A percentile compares a stretch with the other conserved stretches of the same genome.
phyloP scores from a whole-genome alignment of 2,888 invertebrate species.

The Lasioglossum morio region DNA sequence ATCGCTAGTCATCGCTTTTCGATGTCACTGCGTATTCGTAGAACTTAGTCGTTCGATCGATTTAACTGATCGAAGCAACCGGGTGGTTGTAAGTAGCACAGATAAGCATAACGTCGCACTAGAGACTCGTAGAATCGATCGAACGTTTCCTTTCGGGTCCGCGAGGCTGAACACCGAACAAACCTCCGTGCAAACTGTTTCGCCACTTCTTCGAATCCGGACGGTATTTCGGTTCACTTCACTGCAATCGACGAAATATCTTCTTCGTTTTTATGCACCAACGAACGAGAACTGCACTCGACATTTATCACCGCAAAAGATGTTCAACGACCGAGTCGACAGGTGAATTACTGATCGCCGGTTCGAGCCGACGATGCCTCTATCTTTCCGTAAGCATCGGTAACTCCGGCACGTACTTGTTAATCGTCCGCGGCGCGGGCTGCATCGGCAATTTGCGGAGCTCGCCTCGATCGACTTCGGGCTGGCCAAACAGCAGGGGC shows the following conservation, averaged over 20 bases:
- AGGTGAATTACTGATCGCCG: background rate
- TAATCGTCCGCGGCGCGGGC: conserved; percentile 29
- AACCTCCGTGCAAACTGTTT: background rate
- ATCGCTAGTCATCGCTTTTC: conserved; percentile 68
- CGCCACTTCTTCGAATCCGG: background rate
- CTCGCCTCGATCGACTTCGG: background rate
- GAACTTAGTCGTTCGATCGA: conserved; percentile 24
- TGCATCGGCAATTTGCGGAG: conserved; percentile 16
- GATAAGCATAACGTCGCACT: conserved; percentile 45
- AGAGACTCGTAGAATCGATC: background rate
- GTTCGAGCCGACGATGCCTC: background rate
- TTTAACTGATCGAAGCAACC: conserved; percentile 31
- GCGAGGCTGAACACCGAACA: background rate
- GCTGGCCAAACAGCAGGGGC: background rate
- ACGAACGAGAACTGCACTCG: background rate
- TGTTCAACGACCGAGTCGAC: background rate
- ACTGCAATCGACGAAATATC: background rate
- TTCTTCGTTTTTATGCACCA: background rate
- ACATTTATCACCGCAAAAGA: background rate
- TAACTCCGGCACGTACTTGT: conserved; percentile 25
- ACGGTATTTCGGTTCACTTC: background rate
- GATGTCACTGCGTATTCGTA: conserved; percentile 49
- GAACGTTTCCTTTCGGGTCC: background rate
- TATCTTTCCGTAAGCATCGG: background rate
- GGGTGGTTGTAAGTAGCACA: background rate